Evolutionary conservation across 2,113 vertebrate species (phyloP), one percentile per base, ranked within the genome.

Genomic region (Dryoscopus gambensis): DNA sequence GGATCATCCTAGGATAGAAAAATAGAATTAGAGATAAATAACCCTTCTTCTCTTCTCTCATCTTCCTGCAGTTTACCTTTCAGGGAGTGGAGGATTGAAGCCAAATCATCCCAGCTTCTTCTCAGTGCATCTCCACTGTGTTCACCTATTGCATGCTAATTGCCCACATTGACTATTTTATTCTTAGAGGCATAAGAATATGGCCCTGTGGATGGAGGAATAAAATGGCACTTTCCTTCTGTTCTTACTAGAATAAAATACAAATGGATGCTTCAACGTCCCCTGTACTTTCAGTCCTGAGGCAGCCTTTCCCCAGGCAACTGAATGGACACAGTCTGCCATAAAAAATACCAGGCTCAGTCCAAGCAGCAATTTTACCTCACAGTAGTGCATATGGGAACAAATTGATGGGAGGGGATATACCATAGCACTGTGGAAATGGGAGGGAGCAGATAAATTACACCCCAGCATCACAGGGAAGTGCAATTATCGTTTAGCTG

Each of bases 401-500:
- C 91, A 87, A 97, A 85, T 89, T 94, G 87, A 35, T 83, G 84
- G 93, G 84, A 91, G 81, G 93, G 74, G 52, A 85, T 88, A 85
- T 56, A 89, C 59, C 39, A 53, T 15, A 39, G 55, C 78, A 81
- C 78, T 60, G 91, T 86, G 89, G 74, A 63, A 97, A 83, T 84
- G 81, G 95, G 96, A 96, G 82, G 82, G 95, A 93, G 60, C 83
- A 84, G 92, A 89, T 68, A 89, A 92, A 95, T 86, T 56, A 37
- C 28, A 92, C 33, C 24, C 5, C 68, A 35, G 79, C 76, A 86
- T 75, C 76, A 44, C 24, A 47, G 55, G 46, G 59, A 90, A 94
- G 21, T 74, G 56, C 46, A 80, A 82, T 94, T 91, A 84, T 39
- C 22, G 5, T 91, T 95, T 73, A 93, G 64, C 68, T 83, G 73